phyloP scores from a whole-genome alignment of 1,140 invertebrate genomes.

The Drosophila tristis region DNA sequence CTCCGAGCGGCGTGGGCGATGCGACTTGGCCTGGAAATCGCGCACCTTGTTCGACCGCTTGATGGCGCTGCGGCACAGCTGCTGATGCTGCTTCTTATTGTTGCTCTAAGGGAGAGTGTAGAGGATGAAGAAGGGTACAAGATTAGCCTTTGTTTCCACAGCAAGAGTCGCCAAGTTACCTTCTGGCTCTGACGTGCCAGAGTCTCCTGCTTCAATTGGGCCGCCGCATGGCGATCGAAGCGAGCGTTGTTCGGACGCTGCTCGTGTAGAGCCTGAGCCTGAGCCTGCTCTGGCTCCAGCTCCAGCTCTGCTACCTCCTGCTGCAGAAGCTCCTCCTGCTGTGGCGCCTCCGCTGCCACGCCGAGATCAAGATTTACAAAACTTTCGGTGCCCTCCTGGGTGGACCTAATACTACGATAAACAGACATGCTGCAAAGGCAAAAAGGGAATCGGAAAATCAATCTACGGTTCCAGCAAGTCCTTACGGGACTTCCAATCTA shows the following conservation, averaged over 20 bases:
- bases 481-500: background rate
- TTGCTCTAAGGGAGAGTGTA: conserved; percentile 44
- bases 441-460: background rate
- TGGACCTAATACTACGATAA: conserved; percentile 86
- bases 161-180: conserved; percentile 26
- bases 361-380: conserved; percentile 83
- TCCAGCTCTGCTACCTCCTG: conserved; percentile 26
- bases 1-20: conserved; percentile 87
- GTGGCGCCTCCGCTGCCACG: conserved; percentile 41
- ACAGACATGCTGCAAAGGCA: conserved; percentile 90
- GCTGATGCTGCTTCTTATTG: conserved; percentile 85
- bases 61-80: conserved; percentile 86
- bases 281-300: conserved; percentile 17
- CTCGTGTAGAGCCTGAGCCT: conserved; percentile 43
- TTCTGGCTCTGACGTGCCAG: conserved; percentile 74
- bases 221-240: conserved; percentile 69
- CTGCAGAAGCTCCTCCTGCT: conserved; percentile 12
- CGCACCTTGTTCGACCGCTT: conserved; percentile 88
- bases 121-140: background rate
- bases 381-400: conserved; percentile 75
- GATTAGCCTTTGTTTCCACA: too few relatives aligned
- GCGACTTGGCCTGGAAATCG: conserved; percentile 87
- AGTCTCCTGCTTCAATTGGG: conserved; percentile 68
- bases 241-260: conserved; percentile 53
- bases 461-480: background rate